phyloP scores from a whole-genome alignment of 2,888 invertebrate species.

The Phaonia tiefii region DNA sequence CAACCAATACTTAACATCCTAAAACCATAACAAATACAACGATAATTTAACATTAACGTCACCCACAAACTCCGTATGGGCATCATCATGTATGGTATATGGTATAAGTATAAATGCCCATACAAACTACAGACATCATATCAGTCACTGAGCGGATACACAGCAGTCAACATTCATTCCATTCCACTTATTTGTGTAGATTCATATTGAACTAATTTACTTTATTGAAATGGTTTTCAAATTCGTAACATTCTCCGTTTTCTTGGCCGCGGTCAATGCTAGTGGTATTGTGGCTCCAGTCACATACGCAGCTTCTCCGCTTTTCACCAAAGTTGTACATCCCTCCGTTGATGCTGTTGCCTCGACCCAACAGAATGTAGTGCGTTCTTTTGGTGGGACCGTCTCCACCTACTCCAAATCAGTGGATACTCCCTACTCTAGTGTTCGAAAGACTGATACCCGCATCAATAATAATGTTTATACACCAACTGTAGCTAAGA shows the following conservation, averaged over 20 bases:
- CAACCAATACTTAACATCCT: too few species aligned
- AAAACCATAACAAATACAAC: too few species aligned
- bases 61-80: too few species aligned
- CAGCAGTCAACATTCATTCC: conserved; percentile 45
- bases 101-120: conserved; percentile 40
- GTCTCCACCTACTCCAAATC: conserved; percentile 83
- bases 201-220: neutral
- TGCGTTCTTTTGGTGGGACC: conserved; percentile 82
- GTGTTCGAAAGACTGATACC: conserved; percentile 82
- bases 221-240: conserved; percentile 76
- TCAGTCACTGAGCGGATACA: conserved; percentile 72
- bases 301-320: conserved; percentile 75
- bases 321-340: conserved; percentile 75
- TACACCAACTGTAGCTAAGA: conserved; percentile 69
- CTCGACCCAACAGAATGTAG: conserved; percentile 82
- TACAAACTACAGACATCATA: conserved; percentile 63
- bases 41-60: neutral
- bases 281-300: conserved; percentile 81
- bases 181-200: neutral
- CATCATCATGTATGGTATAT: too few species aligned
- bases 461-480: conserved; percentile 83
- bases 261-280: conserved; percentile 84
- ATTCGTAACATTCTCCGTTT: conserved; percentile 84
- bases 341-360: conserved; percentile 79
- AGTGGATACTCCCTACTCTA: conserved; percentile 83